Base-by-base conservation (phyloP, 2,888 invertebrate species). In the Trileptium ribeirensis region DNA sequence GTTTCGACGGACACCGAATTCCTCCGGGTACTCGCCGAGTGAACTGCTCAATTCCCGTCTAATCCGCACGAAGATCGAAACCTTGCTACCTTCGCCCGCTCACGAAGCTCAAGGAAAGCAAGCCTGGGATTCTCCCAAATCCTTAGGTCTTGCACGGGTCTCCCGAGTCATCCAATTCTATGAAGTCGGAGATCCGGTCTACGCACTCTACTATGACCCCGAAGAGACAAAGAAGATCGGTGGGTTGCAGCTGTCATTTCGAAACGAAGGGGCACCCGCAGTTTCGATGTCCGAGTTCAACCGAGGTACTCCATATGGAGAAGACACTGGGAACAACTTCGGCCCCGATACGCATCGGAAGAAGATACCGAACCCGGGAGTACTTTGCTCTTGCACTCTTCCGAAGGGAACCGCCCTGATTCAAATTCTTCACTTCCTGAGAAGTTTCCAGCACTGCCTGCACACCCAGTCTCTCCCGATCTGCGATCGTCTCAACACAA, bases 171-270 rank as follows among this genome's bases (percentile, higher is more conserved):
- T 70, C 19, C 74, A 19, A 29, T 78, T 24, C 15, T 34, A 37
- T 33, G 29, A 78, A n/a, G 37, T 78, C 8, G 67, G 70, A 8
- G 78, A 78, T 78, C 15, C 78, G 8, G 78, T 78, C 24, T 78
- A 78, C 67, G 78, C 34, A 8, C 38, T 37, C 29, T 78, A 78
- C 79, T 79, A 8, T 78, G 79, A 81, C 24, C 80, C 3, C 81
- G 81, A 8, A 8, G 24, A 81, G 80, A 80, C 33, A 34, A 75
- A 37, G 81, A 80, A 33, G 36, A 31, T n/a, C 80, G 81, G 8
- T 80, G 80, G 80, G 80, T 80, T 8, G 81, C 80, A 15, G 80
- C 80, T 33, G 81, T 80, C 19, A 81, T 80, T 81, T 81, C 81
- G 34, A 80, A 80, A 38, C 33, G 34, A 3, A 51, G n/a, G 24